phyloP scores from a whole-genome alignment of 2,113 vertebrate species.

The Percina caprodes region DNA sequence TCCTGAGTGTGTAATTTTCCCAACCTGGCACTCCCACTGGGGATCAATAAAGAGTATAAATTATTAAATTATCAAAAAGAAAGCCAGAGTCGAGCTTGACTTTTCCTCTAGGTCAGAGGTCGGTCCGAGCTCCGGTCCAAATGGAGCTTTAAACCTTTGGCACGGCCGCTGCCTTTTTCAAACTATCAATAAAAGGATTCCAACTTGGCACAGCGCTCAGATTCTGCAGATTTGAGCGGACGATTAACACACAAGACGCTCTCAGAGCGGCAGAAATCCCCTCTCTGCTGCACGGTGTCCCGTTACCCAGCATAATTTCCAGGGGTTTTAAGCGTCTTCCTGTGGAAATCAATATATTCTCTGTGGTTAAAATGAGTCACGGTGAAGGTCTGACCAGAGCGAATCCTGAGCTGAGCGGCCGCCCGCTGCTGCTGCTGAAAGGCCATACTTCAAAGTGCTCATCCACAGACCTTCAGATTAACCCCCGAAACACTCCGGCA shows the following conservation, averaged over 20 bases:
- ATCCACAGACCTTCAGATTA: conserved; percentile 74
- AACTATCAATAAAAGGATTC: conserved; percentile 69
- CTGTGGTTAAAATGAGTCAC: conserved; percentile 92
- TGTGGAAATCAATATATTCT: conserved; percentile 95
- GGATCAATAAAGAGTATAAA: no score
- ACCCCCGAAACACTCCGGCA: conserved; percentile 35
- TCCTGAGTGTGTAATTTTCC: no score
- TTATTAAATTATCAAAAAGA: neutral
- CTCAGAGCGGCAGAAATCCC: conserved; percentile 89
- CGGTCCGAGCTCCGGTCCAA: conserved; percentile 30
- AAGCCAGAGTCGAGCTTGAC: neutral
- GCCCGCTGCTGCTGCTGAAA: conserved; percentile 86
- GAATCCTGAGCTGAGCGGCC: conserved; percentile 86
- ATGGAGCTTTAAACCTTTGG: conserved; percentile 39
- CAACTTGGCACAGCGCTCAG: conserved; percentile 67
- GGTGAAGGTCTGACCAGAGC: conserved; percentile 87
- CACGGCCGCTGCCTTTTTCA: conserved; percentile 42
- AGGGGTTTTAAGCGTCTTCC: conserved; percentile 93
- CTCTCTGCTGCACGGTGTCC: conserved; percentile 87
- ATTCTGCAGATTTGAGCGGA: conserved; percentile 73
- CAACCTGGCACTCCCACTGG: no score
- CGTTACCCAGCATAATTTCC: conserved; percentile 89
- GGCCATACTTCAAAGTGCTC: conserved; percentile 80
- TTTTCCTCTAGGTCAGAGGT: conserved; percentile 31
- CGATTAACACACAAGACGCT: conserved; percentile 87